phyloP scores from a whole-genome alignment of 2,888 invertebrate genomes.

The Eucera pruinosa region DNA sequence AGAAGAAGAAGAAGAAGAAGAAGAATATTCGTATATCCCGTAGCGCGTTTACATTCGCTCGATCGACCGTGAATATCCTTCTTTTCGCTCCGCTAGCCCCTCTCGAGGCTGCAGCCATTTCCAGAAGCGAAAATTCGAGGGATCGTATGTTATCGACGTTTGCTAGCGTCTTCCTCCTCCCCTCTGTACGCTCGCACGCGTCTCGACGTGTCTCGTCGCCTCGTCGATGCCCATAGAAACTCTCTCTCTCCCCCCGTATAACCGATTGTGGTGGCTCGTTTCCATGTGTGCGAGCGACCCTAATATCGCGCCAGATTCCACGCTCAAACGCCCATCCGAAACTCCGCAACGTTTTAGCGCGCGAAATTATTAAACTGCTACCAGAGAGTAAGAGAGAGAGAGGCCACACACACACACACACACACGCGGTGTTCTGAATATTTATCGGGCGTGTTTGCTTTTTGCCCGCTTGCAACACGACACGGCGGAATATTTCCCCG shows the following conservation, averaged over 20 bases:
- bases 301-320: neutral
- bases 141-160: slow-evolving; percentile 64
- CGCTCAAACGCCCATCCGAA: neutral
- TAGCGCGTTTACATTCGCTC: slow-evolving; percentile 62
- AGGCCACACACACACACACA: too few species aligned
- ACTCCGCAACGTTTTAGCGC: neutral
- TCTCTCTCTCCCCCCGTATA: too few species aligned
- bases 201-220: slow-evolving; percentile 21
- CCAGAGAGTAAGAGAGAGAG: too few species aligned
- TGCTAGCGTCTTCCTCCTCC: slow-evolving; percentile 18
- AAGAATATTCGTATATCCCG: too few species aligned
- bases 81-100: slow-evolving; percentile 52
- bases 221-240: slow-evolving; percentile 11
- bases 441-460: too few species aligned
- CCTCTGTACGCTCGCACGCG: slow-evolving; percentile 3
- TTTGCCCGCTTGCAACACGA: too few species aligned
- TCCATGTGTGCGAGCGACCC: neutral
- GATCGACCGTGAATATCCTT: slow-evolving; percentile 70
- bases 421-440: too few species aligned
- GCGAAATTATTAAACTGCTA: slow-evolving; percentile 4
- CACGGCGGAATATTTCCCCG: too few species aligned
- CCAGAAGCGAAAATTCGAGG: slow-evolving; percentile 63
- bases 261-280: neutral
- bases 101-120: slow-evolving; percentile 64
- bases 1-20: slow-evolving; percentile 41